Conservation (phyloP, 2,888 invertebrate genomes). For the Chrysodeixis includens region DNA sequence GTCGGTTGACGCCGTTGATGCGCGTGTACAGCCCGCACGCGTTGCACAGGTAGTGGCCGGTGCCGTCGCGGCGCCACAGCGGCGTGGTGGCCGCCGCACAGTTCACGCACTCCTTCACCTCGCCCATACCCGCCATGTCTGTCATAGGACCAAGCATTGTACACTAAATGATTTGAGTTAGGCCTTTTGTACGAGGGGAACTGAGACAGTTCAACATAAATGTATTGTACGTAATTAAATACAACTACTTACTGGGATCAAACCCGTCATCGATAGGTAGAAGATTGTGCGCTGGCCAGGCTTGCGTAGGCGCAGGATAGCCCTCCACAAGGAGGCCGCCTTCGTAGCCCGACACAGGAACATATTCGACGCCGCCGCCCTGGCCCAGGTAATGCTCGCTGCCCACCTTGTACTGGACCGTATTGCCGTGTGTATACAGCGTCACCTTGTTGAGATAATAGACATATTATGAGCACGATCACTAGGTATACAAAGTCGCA, state of each 20-base stretch:
- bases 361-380: conserved; percentile 83
- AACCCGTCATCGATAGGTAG: conserved; percentile 85
- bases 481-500: neutral
- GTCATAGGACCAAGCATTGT: conserved; percentile 9
- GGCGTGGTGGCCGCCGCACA: conserved; percentile 99
- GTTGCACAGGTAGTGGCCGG: conserved; percentile 99
- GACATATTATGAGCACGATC: neutral
- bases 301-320: conserved; percentile 78
- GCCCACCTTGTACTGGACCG: conserved; percentile 89
- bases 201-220: no score
- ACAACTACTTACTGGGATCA: conserved; percentile 84
- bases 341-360: conserved; percentile 85
- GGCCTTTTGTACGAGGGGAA: no score
- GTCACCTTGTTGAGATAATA: conserved; percentile 83
- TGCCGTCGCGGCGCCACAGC: conserved; percentile 99
- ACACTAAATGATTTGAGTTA: no score
- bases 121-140: conserved; percentile 96
- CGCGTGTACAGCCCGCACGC: conserved; percentile 99
- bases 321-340: conserved; percentile 83
- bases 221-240: no score
- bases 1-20: conserved; percentile 99
- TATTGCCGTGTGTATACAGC: conserved; percentile 86
- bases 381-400: conserved; percentile 81
- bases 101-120: conserved; percentile 97
- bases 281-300: conserved; percentile 84